Evolutionary conservation across 2,888 invertebrate species (phyloP).

Genomic region (Timema podura): DNA sequence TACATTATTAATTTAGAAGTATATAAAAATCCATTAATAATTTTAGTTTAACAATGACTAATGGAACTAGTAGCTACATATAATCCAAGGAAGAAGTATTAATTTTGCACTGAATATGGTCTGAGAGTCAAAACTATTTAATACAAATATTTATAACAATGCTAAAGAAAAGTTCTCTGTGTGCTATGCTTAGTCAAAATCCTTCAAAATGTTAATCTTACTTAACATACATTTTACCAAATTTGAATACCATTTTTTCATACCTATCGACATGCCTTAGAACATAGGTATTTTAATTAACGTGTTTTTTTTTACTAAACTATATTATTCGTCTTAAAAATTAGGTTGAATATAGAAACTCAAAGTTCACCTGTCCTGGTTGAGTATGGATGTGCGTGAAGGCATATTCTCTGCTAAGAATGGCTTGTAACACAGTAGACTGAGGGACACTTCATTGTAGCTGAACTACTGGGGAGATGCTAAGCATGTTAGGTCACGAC

Average conservation of each 20-base stretch:
- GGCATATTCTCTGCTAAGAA: slow-evolving; percentile 64
- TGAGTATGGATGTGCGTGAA: slow-evolving; percentile 94
- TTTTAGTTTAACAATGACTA: not conserved
- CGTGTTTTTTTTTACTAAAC: not conserved
- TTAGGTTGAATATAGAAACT: not conserved
- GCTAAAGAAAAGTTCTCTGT: too few relatives aligned
- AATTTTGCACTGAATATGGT: too few relatives aligned
- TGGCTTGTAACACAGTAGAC: slow-evolving; percentile 40
- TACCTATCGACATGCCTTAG: too few relatives aligned
- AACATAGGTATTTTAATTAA: too few relatives aligned
- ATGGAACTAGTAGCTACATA: not conserved
- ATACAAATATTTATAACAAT: too few relatives aligned
- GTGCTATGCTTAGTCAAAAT: too few relatives aligned
- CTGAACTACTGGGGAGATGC: slow-evolving; percentile 41
- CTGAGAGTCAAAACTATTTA: too few relatives aligned
- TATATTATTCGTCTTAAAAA: not conserved
- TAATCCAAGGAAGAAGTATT: not conserved
- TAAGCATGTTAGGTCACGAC: slow-evolving; percentile 30
- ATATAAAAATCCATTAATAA: not conserved
- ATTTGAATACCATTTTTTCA: too few relatives aligned
- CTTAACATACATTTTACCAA: too few relatives aligned
- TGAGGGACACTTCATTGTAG: slow-evolving; percentile 28
- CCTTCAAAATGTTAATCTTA: too few relatives aligned
- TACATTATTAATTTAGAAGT: not conserved
- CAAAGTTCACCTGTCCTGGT: slow-evolving; percentile 66